A percentile compares a stretch with the other conserved stretches of the same genome.
Conservation (phyloP, 2,113 vertebrate species). For the Chelonoidis abingdonii region DNA sequence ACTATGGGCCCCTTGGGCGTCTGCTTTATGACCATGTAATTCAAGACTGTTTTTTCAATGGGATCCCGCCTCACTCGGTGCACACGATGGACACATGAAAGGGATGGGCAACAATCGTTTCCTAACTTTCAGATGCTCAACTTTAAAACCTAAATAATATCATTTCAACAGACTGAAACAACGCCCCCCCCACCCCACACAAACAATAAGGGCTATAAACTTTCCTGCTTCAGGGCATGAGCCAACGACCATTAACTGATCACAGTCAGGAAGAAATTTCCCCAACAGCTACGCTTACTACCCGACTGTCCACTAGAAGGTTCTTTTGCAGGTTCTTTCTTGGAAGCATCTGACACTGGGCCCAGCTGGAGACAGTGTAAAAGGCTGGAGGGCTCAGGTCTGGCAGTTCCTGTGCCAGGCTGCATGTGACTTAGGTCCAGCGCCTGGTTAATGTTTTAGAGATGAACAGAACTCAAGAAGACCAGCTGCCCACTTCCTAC, state of each 20-base stretch:
- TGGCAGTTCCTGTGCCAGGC: not conserved
- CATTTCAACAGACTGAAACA: not conserved
- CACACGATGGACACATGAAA: fast-evolving
- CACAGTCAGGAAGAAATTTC: fast-evolving
- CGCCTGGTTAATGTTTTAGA: not conserved
- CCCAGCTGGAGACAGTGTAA: not conserved
- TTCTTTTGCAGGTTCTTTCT: not conserved
- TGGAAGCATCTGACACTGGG: not conserved
- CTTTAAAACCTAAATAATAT: not conserved
- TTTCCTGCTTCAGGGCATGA: not conserved
- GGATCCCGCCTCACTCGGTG: not conserved
- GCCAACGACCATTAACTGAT: not conserved
- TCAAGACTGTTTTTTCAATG: not conserved
- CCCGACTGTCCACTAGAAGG: not conserved
- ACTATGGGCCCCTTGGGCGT: too few relatives aligned
- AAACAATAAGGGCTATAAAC: fast-evolving
- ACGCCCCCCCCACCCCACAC: too few relatives aligned
- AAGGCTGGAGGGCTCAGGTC: not conserved
- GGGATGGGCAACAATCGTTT: not conserved
- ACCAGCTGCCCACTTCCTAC: not conserved
- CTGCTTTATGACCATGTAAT: too few relatives aligned
- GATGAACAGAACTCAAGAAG: not conserved
- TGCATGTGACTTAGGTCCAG: too few relatives aligned
- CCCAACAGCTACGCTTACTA: not conserved
- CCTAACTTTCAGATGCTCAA: not conserved